Base-by-base conservation (phyloP, 1,140 invertebrate genomes). In the Zaprionus vittiger region DNA sequence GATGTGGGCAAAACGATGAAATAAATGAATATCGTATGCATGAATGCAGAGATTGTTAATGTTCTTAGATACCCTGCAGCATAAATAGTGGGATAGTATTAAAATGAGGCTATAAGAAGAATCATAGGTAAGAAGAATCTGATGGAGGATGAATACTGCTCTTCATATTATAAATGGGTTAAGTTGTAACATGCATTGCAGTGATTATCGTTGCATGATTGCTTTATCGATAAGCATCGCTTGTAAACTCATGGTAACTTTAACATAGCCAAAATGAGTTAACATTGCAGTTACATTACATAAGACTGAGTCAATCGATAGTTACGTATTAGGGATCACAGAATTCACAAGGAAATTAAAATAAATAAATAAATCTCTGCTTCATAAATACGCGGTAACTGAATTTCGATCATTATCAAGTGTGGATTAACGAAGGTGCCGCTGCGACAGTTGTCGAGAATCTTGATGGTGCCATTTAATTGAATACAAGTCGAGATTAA, bases 1-100 rank as follows among this genome's bases (percentile, higher is more conserved):
- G 57, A 69, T 72, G 55, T 56, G 70, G 28, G 22, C 52, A 69
- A 20, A 68, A 61, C 14, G 44, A 74, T 67, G 31, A 74, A 74
- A 56, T 47, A 62, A 62, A 44, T 69, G 15, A 37, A 69, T 55
- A 56, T 55, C 34, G 17, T 31, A 59, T 31, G 54, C 26, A 34
- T 67, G 44, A 31, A 65, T 17, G 41, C 49, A 67, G 47, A 22
- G 37, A 60, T 17, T 67, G 56, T 28, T 1, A 24, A 59, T 34
- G 20, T 66, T 49, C 17, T 49, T 22, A 17, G 41, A 38, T 73
- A 24, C 63, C 31, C 17, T 38, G 34, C 7, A 15, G 11, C 5
- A 15, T 24, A 22, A 17, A 47, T 20, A 2, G 17, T 49, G 44
- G 20, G 17, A n/a, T 11, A 47, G 11, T 52, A 52, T 17, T 17